Percentiles rank a stretch among this genome's conserved stretches.
These are phyloP conservation scores for Eudemis profundana DNA, from an alignment of 2,888 invertebrate species.

Conservation along the genomic window DNA sequence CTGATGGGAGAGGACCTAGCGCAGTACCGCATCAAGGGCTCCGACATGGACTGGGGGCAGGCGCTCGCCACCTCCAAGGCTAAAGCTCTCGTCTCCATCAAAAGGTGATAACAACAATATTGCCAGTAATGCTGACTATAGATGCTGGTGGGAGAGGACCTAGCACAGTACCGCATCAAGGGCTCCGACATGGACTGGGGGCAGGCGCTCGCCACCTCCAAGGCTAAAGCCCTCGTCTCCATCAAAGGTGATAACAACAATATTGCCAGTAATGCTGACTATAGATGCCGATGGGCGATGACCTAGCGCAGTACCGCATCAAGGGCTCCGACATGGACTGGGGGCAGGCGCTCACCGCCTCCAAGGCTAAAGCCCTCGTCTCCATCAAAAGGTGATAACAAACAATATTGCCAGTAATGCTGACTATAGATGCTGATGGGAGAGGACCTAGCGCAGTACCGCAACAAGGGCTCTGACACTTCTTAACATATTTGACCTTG, in stretches of 20 bases:
- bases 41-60: conserved; percentile 93
- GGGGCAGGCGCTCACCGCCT: conserved; percentile 85
- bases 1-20: conserved; percentile 91
- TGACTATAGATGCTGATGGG: too few relatives aligned
- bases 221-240: conserved; percentile 85
- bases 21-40: conserved; percentile 94
- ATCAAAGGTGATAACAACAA: conserved; percentile 89
- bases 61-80: conserved; percentile 81
- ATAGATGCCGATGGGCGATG: conserved; percentile 90
- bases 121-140: too few relatives aligned
- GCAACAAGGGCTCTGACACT: too few relatives aligned
- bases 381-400: conserved; percentile 87
- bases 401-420: too few relatives aligned
- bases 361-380: conserved; percentile 83
- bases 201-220: conserved; percentile 81
- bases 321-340: conserved; percentile 95
- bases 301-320: conserved; percentile 92
- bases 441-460: too few relatives aligned
- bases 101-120: too few relatives aligned
- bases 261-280: too few relatives aligned
- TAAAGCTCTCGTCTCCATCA: conserved; percentile 87
- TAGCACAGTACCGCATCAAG: conserved; percentile 87
- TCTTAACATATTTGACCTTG: too few relatives aligned
- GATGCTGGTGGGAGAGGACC: too few relatives aligned
- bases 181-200: conserved; percentile 96